Evolutionary conservation across 1,140 invertebrate genomes (phyloP).

Genomic region (Hermetia illucens): DNA sequence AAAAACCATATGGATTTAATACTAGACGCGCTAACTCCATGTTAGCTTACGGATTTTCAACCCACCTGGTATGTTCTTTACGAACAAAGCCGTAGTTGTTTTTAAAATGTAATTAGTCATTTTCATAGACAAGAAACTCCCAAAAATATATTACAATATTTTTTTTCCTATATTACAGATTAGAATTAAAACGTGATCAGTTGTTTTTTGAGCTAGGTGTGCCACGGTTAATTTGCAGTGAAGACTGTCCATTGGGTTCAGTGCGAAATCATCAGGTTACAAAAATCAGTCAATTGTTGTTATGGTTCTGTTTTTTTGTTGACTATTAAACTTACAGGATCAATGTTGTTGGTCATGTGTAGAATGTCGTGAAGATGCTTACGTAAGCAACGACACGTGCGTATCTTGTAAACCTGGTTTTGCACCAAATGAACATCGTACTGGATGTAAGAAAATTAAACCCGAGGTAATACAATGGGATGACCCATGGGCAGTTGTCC

Average conservation of each 20-base stretch:
- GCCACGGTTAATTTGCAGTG: slow-evolving; percentile 48
- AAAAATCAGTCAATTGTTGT: slow-evolving; percentile 27
- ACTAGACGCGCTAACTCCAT: no score
- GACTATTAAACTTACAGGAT: slow-evolving; percentile 25
- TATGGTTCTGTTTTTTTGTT: not conserved
- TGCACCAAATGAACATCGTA: slow-evolving; percentile 37
- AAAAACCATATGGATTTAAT: no score
- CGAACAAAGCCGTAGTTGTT: no score
- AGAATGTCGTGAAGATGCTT: slow-evolving; percentile 39
- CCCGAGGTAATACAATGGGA: slow-evolving; percentile 36
- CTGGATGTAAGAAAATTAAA: slow-evolving; percentile 36
- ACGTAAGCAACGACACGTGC: slow-evolving; percentile 46
- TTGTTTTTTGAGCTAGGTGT: no score
- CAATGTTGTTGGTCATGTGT: slow-evolving; percentile 55
- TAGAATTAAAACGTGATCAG: slow-evolving; percentile 4
- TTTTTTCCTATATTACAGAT: no score
- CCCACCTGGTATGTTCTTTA: no score
- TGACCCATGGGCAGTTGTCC: slow-evolving; percentile 46
- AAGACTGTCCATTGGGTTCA: slow-evolving; percentile 44
- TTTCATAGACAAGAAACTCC: no score
- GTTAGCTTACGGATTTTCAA: no score
- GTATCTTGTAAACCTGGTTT: slow-evolving; percentile 38
- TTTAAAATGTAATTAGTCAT: no score
- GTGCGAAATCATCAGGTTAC: slow-evolving; percentile 34
- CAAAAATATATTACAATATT: no score